Percentiles rank a stretch among this genome's conserved stretches.
These are phyloP conservation scores for Eremobia ochroleuca DNA, from an alignment of 2,888 invertebrate species.

Conservation along the genomic window DNA sequence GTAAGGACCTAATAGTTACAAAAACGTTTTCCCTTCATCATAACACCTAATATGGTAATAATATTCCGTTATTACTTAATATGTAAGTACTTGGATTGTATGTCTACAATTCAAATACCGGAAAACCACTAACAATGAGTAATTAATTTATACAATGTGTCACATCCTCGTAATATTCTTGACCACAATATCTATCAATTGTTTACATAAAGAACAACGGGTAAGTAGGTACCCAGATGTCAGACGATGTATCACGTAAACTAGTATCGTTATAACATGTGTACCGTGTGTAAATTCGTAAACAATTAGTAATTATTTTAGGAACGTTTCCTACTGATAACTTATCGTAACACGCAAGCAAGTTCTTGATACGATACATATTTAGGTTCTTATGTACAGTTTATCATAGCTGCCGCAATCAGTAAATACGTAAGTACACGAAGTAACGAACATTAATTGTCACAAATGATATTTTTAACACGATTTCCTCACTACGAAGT, in stretches of 20 bases:
- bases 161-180: constrained; percentile 33
- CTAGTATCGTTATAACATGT: constrained; percentile 7
- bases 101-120: constrained; percentile 6
- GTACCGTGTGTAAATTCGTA: constrained; percentile 30
- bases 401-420: constrained; percentile 50
- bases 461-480: constrained; percentile 49
- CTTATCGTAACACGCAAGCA: constrained; percentile 30
- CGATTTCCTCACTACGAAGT: constrained; percentile 21
- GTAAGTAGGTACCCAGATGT: constrained; percentile 34
- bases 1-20: not conserved
- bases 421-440: constrained; percentile 19
- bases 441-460: constrained; percentile 45
- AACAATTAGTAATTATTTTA: constrained; percentile 41
- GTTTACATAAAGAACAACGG: constrained; percentile 45
- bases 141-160: constrained; percentile 45
- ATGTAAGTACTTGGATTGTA: not conserved
- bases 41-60: not conserved
- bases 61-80: constrained; percentile 4
- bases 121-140: constrained; percentile 38
- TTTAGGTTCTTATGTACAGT: constrained; percentile 12
- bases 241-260: constrained; percentile 40
- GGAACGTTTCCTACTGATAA: constrained; percentile 24
- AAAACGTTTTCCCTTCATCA: not conserved
- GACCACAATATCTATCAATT: constrained; percentile 32
- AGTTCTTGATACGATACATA: constrained; percentile 41